Conservation (phyloP, 2,888 invertebrate species). For the Oegoconia quadripuncta region DNA sequence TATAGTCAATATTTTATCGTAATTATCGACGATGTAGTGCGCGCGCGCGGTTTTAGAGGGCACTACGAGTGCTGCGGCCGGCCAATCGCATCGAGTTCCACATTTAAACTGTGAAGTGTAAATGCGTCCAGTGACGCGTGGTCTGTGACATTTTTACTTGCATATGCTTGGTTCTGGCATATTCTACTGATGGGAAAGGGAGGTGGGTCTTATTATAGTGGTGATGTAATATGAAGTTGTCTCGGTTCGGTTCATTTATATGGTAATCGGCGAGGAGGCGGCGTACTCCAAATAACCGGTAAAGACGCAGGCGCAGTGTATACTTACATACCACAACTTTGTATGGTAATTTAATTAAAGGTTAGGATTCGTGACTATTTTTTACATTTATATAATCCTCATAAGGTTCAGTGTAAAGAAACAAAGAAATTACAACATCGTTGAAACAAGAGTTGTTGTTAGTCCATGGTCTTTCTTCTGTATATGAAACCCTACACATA, state of each 20-base stretch:
- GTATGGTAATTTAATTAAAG: slow-evolving; percentile 24
- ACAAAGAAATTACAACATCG: too few species aligned
- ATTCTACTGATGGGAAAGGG: slow-evolving; percentile 20
- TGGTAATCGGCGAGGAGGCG: slow-evolving; percentile 68
- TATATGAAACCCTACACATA: too few species aligned
- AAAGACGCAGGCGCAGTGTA: slow-evolving; percentile 27
- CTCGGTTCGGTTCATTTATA: slow-evolving; percentile 72
- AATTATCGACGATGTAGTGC: slow-evolving; percentile 36
- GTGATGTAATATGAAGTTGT: slow-evolving; percentile 67
- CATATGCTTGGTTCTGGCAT: slow-evolving; percentile 13
- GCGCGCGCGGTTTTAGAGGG: slow-evolving; percentile 38
- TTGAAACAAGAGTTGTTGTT: too few species aligned
- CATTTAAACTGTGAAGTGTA: slow-evolving; percentile 50
- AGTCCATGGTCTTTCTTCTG: too few species aligned
- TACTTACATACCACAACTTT: slow-evolving; percentile 30
- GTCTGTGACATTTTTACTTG: slow-evolving; percentile 33
- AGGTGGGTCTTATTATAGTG: slow-evolving; percentile 37
- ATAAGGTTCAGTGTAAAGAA: too few species aligned
- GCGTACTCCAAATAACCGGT: slow-evolving; percentile 57
- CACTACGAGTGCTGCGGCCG: slow-evolving; percentile 29
- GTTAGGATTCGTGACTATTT: too few species aligned
- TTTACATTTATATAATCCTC: too few species aligned
- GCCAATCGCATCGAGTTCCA: slow-evolving; percentile 51
- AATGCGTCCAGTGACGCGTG: slow-evolving; percentile 37
- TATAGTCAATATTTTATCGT: slow-evolving; percentile 55